phyloP scores from a whole-genome alignment of 35 echinoderm and acorn worm species.

The Acanthaster planci region DNA sequence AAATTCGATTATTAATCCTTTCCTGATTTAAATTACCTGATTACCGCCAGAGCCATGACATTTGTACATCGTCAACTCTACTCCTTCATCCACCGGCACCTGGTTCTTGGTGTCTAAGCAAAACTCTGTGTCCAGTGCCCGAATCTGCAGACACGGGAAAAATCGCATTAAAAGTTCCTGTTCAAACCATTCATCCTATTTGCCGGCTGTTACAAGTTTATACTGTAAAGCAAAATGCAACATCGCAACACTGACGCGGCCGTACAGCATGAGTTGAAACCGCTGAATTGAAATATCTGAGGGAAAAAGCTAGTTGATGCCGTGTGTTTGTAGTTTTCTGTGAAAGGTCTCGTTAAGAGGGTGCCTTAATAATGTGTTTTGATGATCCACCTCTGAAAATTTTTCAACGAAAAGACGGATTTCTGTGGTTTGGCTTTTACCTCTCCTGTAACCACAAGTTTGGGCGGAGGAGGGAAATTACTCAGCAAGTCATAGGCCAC shows the following conservation, averaged over 20 bases:
- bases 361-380: too few relatives aligned
- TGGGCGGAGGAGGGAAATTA: constrained; percentile 71
- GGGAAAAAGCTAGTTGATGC: too few relatives aligned
- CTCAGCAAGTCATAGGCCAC: constrained; percentile 74
- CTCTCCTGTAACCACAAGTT: constrained; percentile 73
- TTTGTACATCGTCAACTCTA: constrained; percentile 41
- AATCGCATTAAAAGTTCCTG: neutral
- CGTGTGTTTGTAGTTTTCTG: too few relatives aligned
- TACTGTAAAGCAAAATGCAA: too few relatives aligned
- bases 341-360: too few relatives aligned
- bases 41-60: constrained; percentile 80
- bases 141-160: constrained; percentile 36
- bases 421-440: neutral
- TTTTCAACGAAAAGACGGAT: too few relatives aligned
- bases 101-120: constrained; percentile 68
- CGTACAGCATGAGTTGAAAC: neutral
- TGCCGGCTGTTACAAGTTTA: too few relatives aligned
- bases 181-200: too few relatives aligned
- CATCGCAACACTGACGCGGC: neutral
- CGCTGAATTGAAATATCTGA: too few relatives aligned
- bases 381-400: too few relatives aligned
- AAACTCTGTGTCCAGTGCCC: constrained; percentile 19
- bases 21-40: constrained; percentile 46
- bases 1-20: too few relatives aligned
- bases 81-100: constrained; percentile 40